Conservation (phyloP, 2,113 vertebrate species). For the Ageneiosus marmoratus region DNA sequence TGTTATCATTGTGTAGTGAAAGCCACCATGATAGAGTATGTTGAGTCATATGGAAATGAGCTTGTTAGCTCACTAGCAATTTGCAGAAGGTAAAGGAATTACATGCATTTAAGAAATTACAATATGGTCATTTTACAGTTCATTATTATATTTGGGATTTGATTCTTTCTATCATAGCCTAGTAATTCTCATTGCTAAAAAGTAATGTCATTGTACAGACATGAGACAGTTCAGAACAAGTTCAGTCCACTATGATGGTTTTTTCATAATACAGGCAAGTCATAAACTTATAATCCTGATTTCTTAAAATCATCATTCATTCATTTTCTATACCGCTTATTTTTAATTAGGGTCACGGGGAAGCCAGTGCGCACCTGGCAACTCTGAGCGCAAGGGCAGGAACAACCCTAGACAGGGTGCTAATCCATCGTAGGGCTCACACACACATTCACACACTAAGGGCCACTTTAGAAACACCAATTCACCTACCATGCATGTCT, state of each 20-base stretch:
- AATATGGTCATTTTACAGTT: neutral
- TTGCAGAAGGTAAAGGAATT: neutral
- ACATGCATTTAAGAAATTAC: neutral
- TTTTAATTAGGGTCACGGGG: no score
- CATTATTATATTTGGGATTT: neutral
- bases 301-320: no score
- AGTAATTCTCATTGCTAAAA: neutral
- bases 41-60: neutral
- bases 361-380: no score
- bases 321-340: no score
- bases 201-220: neutral
- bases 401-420: no score
- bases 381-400: no score
- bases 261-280: neutral
- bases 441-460: no score
- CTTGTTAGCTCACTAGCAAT: neutral
- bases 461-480: no score
- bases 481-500: no score
- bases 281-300: neutral
- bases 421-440: no score
- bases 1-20: neutral
- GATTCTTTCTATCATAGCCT: neutral
- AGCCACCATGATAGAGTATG: neutral
- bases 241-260: neutral
- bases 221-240: no score